Evolutionary conservation across 2,797 vertebrate genomes (phyloP), one percentile per base, ranked within the genome.

Genomic region (Hippopotamyrus pictus): DNA sequence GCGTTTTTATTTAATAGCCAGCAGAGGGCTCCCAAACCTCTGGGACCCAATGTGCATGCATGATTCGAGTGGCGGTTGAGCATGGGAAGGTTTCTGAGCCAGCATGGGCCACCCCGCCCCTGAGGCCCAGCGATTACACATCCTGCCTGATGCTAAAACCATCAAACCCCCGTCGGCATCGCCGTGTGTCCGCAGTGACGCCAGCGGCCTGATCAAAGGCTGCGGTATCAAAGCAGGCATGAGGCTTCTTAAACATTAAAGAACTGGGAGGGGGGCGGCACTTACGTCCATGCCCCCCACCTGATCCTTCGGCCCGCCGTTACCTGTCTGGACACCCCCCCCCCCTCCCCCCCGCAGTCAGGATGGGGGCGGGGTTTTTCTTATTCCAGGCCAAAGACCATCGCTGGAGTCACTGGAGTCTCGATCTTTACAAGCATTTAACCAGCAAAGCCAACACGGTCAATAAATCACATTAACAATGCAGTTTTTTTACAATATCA

Each of bases 221-320:
- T 25, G n/a, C 19, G 8, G 3, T 25, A 84, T 84, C 82, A 84
- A 84, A 84, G 82, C 82, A 48, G 17, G 46, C 41, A 44, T 22
- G 44, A 7, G 22, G n/a, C n/a, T 84, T 50, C 82, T n/a, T 84
- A 25, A 84, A 29, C 82, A 84, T 84, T 84, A 84, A 84, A 84
- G 46, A 84, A n/a, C 19, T 50, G 8, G 44, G 33, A 8, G 8
- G 44, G 33, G 37, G 8, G 8, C 0, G 14, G 8, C 14, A 1
- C 51, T 54, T 17, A 54, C 17, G 19, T 54, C 37, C 19, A 44
- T 41, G 17, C 14, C 33, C 33, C 7, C 76, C 17, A 46, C 12
- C 76, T 82, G 82, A 46, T 46, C 19, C 82, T 84, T 46, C 0
- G 3, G 41, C 46, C 9, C 17, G 19, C n/a, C 7, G 41, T 25